Percentiles rank a stretch among this genome's conserved stretches.
Evolutionary conservation across 2,113 vertebrate genomes (phyloP).

Genomic region (Lamprologus callipterus): DNA sequence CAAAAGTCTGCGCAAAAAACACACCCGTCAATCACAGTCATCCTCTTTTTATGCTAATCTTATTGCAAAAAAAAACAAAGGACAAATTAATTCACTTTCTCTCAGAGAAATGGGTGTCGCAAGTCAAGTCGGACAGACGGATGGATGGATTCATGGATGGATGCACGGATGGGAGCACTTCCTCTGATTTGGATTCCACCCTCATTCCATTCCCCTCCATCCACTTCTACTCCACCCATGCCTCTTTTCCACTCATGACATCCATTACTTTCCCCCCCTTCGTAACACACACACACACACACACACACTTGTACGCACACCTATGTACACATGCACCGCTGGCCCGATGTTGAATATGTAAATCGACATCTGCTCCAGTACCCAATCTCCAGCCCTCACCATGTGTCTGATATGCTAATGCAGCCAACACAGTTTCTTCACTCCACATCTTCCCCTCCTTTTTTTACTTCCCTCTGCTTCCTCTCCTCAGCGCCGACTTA

Average conservation of each 20-base stretch:
- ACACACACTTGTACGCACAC: constrained; percentile 24
- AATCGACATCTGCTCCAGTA: constrained; percentile 76
- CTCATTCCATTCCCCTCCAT: constrained; percentile 10
- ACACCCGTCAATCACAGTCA: constrained; percentile 42
- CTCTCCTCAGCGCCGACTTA: constrained; percentile 14
- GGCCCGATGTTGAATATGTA: constrained; percentile 71
- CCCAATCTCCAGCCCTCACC: constrained; percentile 66
- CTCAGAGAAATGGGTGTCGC: not conserved
- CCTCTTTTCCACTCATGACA: constrained; percentile 38
- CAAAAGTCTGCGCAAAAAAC: constrained; percentile 34
- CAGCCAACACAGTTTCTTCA: constrained; percentile 46
- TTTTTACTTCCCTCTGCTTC: constrained; percentile 33
- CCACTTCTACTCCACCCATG: constrained; percentile 37
- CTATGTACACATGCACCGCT: constrained; percentile 46
- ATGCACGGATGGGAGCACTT: not conserved
- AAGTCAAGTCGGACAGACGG: not conserved
- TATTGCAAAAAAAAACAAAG: not conserved
- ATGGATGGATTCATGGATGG: not conserved
- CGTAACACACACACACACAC: not conserved
- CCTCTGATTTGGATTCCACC: constrained; percentile 18
- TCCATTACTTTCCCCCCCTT: not conserved
- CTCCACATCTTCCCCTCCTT: constrained; percentile 36
- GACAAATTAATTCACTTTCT: not conserved
- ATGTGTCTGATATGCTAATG: constrained; percentile 76
- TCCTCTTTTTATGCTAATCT: constrained; percentile 13